Conservation (phyloP, 2,888 invertebrate genomes). For the Synergus itoensis region DNA sequence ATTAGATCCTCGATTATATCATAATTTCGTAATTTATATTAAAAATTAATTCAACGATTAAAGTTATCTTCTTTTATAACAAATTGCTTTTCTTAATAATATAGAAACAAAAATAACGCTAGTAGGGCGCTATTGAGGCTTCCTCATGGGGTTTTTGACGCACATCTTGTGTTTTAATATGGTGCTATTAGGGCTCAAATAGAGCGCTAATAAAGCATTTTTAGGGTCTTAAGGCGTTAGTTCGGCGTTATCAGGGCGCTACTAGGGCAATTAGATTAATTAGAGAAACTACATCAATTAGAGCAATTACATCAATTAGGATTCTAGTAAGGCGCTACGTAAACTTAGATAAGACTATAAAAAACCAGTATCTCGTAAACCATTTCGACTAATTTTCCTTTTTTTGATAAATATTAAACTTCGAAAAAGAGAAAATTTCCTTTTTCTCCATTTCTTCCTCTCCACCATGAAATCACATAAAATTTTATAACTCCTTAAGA, state of each 20-base stretch:
- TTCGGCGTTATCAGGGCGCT: not conserved
- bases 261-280: too few relatives aligned
- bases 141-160: too few relatives aligned
- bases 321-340: not conserved
- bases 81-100: not conserved
- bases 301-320: too few relatives aligned
- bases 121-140: not conserved
- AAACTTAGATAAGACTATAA: not conserved
- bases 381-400: too few relatives aligned
- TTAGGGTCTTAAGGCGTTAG: too few relatives aligned
- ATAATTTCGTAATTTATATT: conserved; percentile 21
- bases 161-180: too few relatives aligned
- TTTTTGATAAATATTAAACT: too few relatives aligned
- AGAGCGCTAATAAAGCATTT: too few relatives aligned
- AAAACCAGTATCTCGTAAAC: too few relatives aligned
- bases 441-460: not conserved
- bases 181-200: not conserved
- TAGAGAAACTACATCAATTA: too few relatives aligned
- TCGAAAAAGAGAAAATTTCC: not conserved
- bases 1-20: not conserved
- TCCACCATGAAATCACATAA: not conserved
- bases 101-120: not conserved
- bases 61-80: not conserved
- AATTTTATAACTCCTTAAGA: not conserved
- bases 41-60: conserved; percentile 9